Conservation (phyloP, 2,888 invertebrate genomes). For the Hypomecis atomaria region DNA sequence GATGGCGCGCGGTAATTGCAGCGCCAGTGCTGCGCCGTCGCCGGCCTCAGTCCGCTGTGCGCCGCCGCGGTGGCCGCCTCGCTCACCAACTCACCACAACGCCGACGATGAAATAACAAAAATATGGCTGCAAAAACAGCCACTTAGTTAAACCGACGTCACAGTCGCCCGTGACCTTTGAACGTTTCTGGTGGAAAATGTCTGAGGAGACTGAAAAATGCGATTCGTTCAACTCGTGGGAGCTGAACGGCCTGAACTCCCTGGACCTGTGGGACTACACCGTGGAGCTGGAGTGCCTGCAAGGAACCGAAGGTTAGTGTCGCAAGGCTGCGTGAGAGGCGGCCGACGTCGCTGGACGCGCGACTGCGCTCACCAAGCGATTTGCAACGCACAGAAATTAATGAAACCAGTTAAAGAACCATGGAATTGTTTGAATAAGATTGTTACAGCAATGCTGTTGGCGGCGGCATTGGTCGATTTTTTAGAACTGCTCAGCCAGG, state of each 20-base stretch:
- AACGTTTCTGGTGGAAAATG: constrained; percentile 64
- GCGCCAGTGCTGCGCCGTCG: constrained; percentile 42
- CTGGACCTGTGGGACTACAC: constrained; percentile 94
- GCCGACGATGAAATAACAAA: constrained; percentile 50
- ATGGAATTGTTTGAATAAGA: constrained; percentile 58
- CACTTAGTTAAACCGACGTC: constrained; percentile 52
- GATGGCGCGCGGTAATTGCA: constrained; percentile 68
- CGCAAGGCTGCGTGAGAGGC: constrained; percentile 72
- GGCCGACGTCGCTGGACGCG: constrained; percentile 23
- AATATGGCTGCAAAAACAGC: constrained; percentile 63
- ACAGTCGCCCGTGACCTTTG: constrained; percentile 61
- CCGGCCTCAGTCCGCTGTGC: constrained; percentile 57
- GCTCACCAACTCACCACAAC: constrained; percentile 36
- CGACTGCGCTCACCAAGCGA: constrained; percentile 45
- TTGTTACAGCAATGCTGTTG: constrained; percentile 50
- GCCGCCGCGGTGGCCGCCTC: constrained; percentile 65
- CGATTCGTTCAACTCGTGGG: constrained; percentile 81
- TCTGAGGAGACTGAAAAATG: constrained; percentile 76
- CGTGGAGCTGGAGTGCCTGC: constrained; percentile 91
- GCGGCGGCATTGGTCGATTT: constrained; percentile 28
- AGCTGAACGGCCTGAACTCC: constrained; percentile 86
- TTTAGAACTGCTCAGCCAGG: not conserved
- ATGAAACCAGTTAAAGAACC: constrained; percentile 48
- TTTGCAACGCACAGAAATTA: constrained; percentile 58
- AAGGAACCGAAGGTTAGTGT: constrained; percentile 89